These are phyloP conservation scores for Solenopsis invicta DNA, from an alignment of 1,140 invertebrate genomes.

Conservation along the genomic window DNA sequence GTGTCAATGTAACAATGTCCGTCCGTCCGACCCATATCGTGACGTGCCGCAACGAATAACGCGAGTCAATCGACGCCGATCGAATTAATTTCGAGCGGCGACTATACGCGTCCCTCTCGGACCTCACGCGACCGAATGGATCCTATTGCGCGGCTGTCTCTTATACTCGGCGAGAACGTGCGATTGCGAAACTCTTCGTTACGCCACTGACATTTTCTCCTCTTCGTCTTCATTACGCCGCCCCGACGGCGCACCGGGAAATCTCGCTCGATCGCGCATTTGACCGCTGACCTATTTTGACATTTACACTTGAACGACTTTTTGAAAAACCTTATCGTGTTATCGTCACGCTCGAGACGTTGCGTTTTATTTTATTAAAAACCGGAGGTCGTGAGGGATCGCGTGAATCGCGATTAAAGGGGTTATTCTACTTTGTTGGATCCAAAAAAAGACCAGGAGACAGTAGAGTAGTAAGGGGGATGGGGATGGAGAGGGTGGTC, in stretches of 20 bases:
- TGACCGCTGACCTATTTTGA: constrained; percentile 2
- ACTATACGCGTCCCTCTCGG: not conserved
- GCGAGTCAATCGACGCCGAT: constrained; percentile 49
- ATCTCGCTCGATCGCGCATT: constrained; percentile 17
- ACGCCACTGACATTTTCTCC: not conserved
- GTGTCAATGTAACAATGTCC: constrained; percentile 24
- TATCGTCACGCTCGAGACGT: not conserved
- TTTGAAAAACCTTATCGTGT: not conserved
- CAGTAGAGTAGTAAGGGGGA: no score
- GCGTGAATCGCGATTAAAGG: not conserved
- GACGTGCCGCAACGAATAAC: not conserved
- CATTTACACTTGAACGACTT: not conserved
- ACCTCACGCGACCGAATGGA: not conserved
- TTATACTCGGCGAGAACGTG: not conserved
- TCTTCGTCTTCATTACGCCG: not conserved
- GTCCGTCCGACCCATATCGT: constrained; percentile 48
- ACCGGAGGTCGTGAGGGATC: not conserved
- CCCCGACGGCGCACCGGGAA: not conserved
- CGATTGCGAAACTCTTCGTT: not conserved
- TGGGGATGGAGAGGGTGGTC: no score
- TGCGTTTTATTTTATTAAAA: not conserved
- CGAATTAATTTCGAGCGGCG: constrained; percentile 39
- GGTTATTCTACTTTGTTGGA: no score
- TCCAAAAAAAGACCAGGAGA: no score
- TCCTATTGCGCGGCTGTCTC: not conserved